Conservation (phyloP, 1,140 invertebrate species). For the Drosophila leontia region DNA sequence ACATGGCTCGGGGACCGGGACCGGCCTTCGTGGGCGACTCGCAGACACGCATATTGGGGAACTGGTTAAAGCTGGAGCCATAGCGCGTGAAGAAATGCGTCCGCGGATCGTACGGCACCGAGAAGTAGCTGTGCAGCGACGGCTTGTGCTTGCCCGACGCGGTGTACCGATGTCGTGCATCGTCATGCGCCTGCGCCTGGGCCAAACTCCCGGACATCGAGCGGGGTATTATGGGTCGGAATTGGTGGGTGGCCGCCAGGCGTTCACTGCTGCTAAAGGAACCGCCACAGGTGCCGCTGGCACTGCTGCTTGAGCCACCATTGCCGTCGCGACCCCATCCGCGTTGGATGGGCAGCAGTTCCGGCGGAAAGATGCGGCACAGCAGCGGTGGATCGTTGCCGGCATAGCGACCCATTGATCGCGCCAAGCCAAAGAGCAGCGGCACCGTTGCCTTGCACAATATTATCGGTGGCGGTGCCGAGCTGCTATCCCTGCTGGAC, state of each 20-base stretch:
- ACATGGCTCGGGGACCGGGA: conserved; percentile 65
- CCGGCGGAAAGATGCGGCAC: conserved; percentile 93
- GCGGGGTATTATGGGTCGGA: conserved; percentile 95
- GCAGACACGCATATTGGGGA: conserved; percentile 90
- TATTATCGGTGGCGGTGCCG: conserved; percentile 86
- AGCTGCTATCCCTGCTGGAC: conserved; percentile 83
- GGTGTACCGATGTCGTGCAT: conserved; percentile 10
- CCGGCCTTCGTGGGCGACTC: conserved; percentile 88
- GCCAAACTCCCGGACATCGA: conserved; percentile 94
- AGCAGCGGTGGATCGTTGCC: conserved; percentile 91
- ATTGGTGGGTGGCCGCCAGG: conserved; percentile 87
- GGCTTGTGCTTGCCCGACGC: conserved; percentile 71
- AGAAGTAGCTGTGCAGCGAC: conserved; percentile 88
- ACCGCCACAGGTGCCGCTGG: conserved; percentile 40
- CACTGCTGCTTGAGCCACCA: conserved; percentile 52
- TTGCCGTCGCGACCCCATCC: conserved; percentile 83
- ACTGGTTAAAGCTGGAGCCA: conserved; percentile 96
- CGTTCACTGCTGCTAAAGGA: conserved; percentile 77
- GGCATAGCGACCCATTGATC: conserved; percentile 95
- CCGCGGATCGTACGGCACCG: conserved; percentile 91
- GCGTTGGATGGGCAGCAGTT: conserved; percentile 87
- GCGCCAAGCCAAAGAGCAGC: conserved; percentile 93
- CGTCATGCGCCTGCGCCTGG: conserved; percentile 43
- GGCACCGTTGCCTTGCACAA: conserved; percentile 95
- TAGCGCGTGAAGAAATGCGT: conserved; percentile 96